These are phyloP conservation scores for Petrocephalus schoutedeni DNA, from an alignment of 2,797 vertebrate species.

Conservation along the genomic window DNA sequence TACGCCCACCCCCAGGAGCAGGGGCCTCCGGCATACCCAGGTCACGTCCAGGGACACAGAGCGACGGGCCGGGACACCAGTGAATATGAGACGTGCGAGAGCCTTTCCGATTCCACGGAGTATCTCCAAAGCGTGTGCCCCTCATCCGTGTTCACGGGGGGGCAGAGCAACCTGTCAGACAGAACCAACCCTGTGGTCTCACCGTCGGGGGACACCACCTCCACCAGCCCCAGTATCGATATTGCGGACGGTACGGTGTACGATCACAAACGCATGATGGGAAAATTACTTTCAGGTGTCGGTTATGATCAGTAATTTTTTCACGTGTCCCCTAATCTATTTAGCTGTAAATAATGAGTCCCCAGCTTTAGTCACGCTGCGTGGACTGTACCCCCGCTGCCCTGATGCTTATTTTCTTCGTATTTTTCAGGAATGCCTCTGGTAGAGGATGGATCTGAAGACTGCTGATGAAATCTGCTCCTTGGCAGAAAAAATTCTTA, in stretches of 20 bases:
- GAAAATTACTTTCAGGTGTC: background rate
- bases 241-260: conserved; percentile 71
- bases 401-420: conserved; percentile 31
- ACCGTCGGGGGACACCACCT: conserved; percentile 51
- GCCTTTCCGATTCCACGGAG: conserved; percentile 58
- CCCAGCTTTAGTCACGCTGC: background rate
- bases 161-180: conserved; percentile 40
- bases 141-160: conserved; percentile 45
- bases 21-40: conserved; percentile 74
- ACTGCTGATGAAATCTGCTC: conserved; percentile 46
- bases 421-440: conserved; percentile 71
- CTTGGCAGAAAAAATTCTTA: background rate
- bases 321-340: background rate
- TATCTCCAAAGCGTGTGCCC: conserved; percentile 60
- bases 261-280: background rate
- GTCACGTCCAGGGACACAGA: conserved; percentile 45
- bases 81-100: conserved; percentile 59
- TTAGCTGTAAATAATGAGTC: background rate
- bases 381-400: background rate
- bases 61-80: conserved; percentile 49
- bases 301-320: background rate
- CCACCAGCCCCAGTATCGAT: conserved; percentile 66
- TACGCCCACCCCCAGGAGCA: conserved; percentile 61
- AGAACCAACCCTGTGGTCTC: conserved; percentile 41
- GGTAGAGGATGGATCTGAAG: conserved; percentile 62